A percentile compares a stretch with the other conserved stretches of the same genome.
phyloP scores from a whole-genome alignment of 2,113 vertebrate species.

The Peromyscus leucopus region DNA sequence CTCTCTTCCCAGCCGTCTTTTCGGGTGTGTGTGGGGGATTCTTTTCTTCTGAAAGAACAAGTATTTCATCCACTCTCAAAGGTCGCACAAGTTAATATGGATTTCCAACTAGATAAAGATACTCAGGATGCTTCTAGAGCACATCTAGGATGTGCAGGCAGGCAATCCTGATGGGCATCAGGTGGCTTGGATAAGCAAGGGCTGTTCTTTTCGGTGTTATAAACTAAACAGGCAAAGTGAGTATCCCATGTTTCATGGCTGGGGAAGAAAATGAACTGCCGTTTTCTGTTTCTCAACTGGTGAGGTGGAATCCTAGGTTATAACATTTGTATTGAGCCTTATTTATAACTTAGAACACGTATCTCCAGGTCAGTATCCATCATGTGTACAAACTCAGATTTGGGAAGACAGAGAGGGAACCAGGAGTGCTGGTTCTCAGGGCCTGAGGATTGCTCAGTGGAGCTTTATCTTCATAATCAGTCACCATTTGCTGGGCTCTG shows the following conservation, averaged over 20 bases:
- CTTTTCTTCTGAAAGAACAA: slow-evolving; percentile 47
- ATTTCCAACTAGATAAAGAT: background rate
- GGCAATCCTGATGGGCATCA: background rate
- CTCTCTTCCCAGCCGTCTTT: background rate
- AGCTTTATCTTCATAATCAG: background rate
- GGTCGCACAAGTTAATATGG: background rate
- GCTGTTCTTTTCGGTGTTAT: background rate
- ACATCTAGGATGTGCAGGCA: background rate
- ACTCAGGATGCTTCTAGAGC: background rate
- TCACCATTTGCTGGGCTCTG: background rate
- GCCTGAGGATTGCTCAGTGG: background rate
- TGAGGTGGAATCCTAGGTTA: background rate
- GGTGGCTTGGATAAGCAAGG: background rate
- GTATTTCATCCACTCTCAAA: background rate
- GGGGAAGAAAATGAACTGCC: background rate
- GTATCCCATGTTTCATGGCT: background rate
- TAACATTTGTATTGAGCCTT: background rate
- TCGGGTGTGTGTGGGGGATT: background rate
- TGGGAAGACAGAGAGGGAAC: background rate
- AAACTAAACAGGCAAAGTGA: background rate
- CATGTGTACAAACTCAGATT: background rate
- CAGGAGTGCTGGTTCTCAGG: background rate
- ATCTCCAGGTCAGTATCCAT: background rate
- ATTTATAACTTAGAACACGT: slow-evolving; percentile 9
- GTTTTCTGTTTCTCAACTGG: background rate